Base-by-base conservation (phyloP, 1,140 invertebrate genomes). In the Drosophila seguyi region DNA sequence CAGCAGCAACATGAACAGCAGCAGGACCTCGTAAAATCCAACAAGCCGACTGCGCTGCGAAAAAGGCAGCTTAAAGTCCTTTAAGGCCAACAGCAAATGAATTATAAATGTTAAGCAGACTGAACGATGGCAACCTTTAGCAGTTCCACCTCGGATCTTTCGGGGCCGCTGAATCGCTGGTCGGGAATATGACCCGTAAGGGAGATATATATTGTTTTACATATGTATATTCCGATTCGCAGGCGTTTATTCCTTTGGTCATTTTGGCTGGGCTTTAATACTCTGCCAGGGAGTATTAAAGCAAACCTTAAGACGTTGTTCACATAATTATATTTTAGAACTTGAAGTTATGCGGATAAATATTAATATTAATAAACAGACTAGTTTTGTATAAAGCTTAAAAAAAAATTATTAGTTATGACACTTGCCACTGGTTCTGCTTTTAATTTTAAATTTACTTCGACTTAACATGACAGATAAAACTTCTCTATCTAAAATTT, bases 71-170 rank as follows among this genome's bases (percentile, higher is more conserved):
- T 72, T 72, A 50, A 72, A 72, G 68, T 72, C 52, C 68, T 72
- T 72, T 48, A 72, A 72, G 66, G 44, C 53, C 69, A 59, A 47
- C 53, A 48, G 47, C 18, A 25, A 73, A 72, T 73, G 69, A 73
- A 73, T 73, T 59, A 73, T 73, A 73, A 72, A 73, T 72, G 69
- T 36, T 50, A 72, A 73, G 39, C 67, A 44, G 20, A 72, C 44
- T 50, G 53, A 73, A 72, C 53, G 69, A 31, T 59, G 69, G 52
- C 67, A 58, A 41, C 67, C 38, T 50, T 73, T 73, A 50, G 38
- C 42, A 47, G 34, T 58, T 47, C 7, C 36, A 18, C 25, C 20
- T 36, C 22, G n/a, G 34, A 71, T 71, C 50, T 55, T 67, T 38
- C 27, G 18, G 47, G 45, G 50, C n/a, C 34, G 48, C 45, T 56